These are phyloP conservation scores for Gyrodactylus salaris DNA, from an alignment of 1,140 invertebrate genomes.

Conservation along the genomic window DNA sequence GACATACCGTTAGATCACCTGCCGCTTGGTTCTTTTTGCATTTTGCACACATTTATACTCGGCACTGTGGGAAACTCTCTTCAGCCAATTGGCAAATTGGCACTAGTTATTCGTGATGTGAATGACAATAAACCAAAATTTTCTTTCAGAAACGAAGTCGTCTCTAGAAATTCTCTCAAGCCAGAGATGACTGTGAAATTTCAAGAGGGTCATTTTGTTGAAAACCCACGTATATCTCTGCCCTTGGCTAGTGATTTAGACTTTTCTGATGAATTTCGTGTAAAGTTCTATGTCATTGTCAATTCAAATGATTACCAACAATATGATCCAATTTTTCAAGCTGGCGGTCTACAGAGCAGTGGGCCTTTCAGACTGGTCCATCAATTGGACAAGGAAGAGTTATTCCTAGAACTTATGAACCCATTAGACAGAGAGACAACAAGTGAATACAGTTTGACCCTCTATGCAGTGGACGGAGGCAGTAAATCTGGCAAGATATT, in stretches of 20 bases:
- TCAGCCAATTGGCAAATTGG: not conserved
- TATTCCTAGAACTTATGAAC: not conserved
- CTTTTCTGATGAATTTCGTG: constrained; percentile 1
- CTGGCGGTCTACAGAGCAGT: not conserved
- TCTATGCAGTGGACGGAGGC: not conserved
- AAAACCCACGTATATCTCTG: not conserved
- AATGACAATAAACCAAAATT: not conserved
- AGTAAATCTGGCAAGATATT: not conserved
- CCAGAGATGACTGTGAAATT: not conserved
- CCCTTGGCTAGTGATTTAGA: not conserved
- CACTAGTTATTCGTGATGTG: not conserved
- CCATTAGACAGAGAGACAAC: not conserved
- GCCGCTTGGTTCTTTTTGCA: not conserved
- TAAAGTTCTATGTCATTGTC: not conserved
- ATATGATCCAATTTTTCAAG: not conserved
- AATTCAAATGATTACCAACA: not conserved
- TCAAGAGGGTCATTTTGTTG: not conserved
- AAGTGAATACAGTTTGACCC: not conserved
- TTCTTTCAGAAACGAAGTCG: not conserved
- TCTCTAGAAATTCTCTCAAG: not conserved
- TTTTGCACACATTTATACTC: not conserved
- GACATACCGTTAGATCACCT: too few species aligned
- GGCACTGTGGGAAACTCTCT: not conserved
- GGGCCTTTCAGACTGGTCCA: not conserved
- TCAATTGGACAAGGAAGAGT: not conserved